Base-by-base conservation (phyloP, 2,888 invertebrate genomes). In the Liopterus haemorrhoidalis region DNA sequence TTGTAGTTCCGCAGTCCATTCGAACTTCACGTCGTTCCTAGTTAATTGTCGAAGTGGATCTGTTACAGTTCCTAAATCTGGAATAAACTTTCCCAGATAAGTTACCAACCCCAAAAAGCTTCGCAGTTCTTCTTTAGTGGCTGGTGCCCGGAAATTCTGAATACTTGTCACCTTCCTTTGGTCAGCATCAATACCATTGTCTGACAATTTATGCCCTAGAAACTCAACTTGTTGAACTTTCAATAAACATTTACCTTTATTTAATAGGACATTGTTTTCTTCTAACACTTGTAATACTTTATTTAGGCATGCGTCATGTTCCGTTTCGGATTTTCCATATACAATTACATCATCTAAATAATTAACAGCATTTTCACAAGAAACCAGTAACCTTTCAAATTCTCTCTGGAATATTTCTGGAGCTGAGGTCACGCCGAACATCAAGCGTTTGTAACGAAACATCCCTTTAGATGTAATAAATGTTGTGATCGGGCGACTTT, bases 381-480 rank as follows among this genome's bases (percentile, higher is more conserved):
- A 30, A 4, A 59, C 45, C 15, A 63, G 41, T 1, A 57, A 58
- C 35, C 54, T 52, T 51, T 63, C 55, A 32, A 60, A 50, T 4
- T 52, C 51, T 42, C 54, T 45, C 47, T 63, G 61, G 32, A 50
- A 59, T 24, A 54, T 57, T 43, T 55, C 56, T 5, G 58, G 57
- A 5, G 59, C 57, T 4, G 59, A 64, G 16, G 60, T 59, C 0
- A 64, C 58, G 0, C 63, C 63, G 46, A 66, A 66, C 57, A 64
- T 56, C 2, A 65, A 19, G 8, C 63, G 44, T 46, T 64, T 65
- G 35, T 60, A 65, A 19, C 61, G 41, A 39, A 55, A 60, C 32
- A 54, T 19, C 2, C 54, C 53, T 42, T 49, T 51, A 25, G 53
- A 49, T 4, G 50, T 55, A 9, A 55, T 56, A 30, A 52, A 16